These are phyloP conservation scores for Monoplex corrugatus DNA, from an alignment of 2,888 invertebrate species.

Conservation along the genomic window DNA sequence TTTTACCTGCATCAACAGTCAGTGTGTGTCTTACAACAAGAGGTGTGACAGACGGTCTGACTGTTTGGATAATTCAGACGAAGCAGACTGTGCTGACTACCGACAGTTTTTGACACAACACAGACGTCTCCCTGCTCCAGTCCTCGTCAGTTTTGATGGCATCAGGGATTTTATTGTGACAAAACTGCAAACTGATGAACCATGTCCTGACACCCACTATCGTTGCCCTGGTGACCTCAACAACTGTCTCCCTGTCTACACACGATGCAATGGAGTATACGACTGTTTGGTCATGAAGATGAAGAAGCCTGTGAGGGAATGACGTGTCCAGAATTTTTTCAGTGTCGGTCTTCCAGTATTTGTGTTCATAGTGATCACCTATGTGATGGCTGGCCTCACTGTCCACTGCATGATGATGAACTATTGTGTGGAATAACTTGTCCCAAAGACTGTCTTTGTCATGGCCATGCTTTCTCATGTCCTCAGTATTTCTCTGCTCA, in stretches of 20 bases:
- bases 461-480: neutral
- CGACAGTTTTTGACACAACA: neutral
- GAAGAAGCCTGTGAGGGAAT: neutral
- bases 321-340: neutral
- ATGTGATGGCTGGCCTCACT: neutral
- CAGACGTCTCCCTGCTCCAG: neutral
- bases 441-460: neutral
- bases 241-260: neutral
- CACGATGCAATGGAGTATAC: neutral
- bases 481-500: neutral
- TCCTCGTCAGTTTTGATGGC: neutral
- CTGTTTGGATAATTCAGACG: slow-evolving; percentile 4
- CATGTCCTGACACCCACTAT: slow-evolving; percentile 3
- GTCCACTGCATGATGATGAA: neutral
- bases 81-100: neutral
- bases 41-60: neutral
- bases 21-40: neutral
- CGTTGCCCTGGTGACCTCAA: neutral
- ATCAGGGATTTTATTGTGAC: neutral
- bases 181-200: neutral
- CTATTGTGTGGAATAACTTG: neutral
- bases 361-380: neutral
- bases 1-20: neutral
- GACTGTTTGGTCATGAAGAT: neutral
- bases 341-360: neutral